Percentiles rank a stretch among this genome's conserved stretches.
Evolutionary conservation across 2,113 vertebrate genomes (phyloP).

Genomic region (Rhineura floridana): DNA sequence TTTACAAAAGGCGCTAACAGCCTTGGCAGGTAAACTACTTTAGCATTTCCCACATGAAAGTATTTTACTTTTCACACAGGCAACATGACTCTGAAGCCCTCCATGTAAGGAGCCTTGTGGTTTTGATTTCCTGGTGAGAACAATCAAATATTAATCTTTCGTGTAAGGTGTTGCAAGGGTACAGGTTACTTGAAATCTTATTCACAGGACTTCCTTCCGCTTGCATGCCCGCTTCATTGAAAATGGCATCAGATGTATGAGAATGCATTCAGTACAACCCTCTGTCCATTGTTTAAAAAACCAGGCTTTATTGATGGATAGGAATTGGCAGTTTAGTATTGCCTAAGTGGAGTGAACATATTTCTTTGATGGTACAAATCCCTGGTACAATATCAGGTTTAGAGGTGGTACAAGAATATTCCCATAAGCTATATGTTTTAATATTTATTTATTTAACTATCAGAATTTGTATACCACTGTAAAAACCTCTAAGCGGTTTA

Average conservation of each 20-base stretch:
- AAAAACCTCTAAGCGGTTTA: too few relatives aligned
- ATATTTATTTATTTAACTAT: too few relatives aligned
- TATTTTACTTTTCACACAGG: background rate
- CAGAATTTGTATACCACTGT: too few relatives aligned
- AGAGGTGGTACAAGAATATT: background rate
- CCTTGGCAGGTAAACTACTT: background rate
- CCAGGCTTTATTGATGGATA: background rate
- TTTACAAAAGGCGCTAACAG: background rate
- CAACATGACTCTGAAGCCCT: background rate
- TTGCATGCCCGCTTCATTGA: background rate
- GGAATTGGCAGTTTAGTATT: background rate
- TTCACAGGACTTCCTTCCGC: background rate
- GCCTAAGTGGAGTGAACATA: background rate
- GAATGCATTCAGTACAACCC: background rate
- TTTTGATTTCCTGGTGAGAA: conserved; percentile 27
- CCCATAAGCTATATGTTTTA: background rate
- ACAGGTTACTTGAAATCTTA: background rate
- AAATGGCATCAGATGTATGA: background rate
- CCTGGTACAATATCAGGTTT: background rate
- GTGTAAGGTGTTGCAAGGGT: background rate
- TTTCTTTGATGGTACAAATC: background rate
- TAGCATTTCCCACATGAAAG: background rate
- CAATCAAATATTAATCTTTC: conserved; percentile 21
- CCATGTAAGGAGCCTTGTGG: background rate
- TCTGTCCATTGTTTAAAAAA: background rate